Evolutionary conservation across 64 coral and sea anemone genomes (phyloP), one percentile per base, ranked within the genome.

Genomic region (Pocillopora damicornis): DNA sequence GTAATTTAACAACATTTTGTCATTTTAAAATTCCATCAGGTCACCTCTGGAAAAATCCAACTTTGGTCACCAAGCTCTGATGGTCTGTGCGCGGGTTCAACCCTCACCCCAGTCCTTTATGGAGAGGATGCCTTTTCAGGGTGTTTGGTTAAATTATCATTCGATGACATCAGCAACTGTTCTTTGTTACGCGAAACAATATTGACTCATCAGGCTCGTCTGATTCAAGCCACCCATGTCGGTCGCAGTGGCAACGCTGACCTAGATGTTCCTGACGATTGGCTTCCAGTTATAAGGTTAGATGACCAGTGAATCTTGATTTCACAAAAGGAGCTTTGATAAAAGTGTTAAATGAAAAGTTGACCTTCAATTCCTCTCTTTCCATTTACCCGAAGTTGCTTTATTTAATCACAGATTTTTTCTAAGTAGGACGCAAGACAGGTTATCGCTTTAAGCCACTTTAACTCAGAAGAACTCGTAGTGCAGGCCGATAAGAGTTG

Each of bases 151-250:
- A 84, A 75, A 58, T 82, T 95, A 42, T 88, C 89, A 68, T 73
- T 95, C 11, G 80, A 91, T 92, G 94, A 95, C 81, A 95, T 95
- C 75, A 90, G 87, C 75, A 95, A 95, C 90, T 95, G 94, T 30
- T 75, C 94, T 22, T 34, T 37, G 42, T 79, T 95, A 16, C 89
- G 87, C 17, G 87, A 89, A 60, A 63, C 88, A 59, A 87, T 95
- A 35, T 65, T 74, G n/a, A 76, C 75, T 17, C 89, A 95, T 88
- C 94, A 95, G 58, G 80, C 89, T 38, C 82, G 68, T 73, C 68
- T 95, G 60, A 77, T 95, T 79, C 74, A 89, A 63, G 89, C 81
- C 11, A 86, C 90, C 42, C 86, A 75, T 81, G 87, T 95, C n/a
- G 94, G 94, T 58, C 87, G 94, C 76, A 80, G 79, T 64, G 94